Evolutionary conservation across 2,888 invertebrate species (phyloP), one percentile per base, ranked within the genome.

Genomic region (Patella caerulea): DNA sequence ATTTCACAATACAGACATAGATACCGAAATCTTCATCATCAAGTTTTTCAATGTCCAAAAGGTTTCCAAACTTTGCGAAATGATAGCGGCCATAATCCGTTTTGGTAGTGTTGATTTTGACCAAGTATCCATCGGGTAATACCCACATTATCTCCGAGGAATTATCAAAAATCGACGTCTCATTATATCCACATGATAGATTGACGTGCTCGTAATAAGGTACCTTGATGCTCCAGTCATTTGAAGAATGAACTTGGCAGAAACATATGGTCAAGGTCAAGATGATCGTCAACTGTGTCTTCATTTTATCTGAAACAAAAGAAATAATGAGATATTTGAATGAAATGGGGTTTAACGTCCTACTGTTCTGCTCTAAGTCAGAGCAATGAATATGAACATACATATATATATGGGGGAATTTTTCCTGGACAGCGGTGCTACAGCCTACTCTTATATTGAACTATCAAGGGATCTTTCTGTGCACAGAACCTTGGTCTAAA

Each of bases 11-110:
- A 5, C 73, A 65, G 53, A 72, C 34, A 34, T 72, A 53, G n/a
- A 72, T 11, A 5, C 76, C 76, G 3, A 54, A 65, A 9, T 24
- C 65, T 12, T 65, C 65, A 24, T 19, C 65, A 24, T 65, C 65
- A 65, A 65, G 11, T 24, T 65, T 14, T 65, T 11, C 24, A 12
- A 65, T 65, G 11, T 72, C 72, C 76, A 76, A n/a, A 65, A 17
- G 72, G 69, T 24, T 53, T 15, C 73, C 45, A 24, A n/a, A 65
- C 11, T 65, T 19, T 19, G 19, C 2, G 12, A 65, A 65, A 24
- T 65, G 65, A 24, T 65, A 65, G 17, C 14, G 15, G 3, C 24
- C 5, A n/a, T 53, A 15, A 53, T n/a, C 15, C 29, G 17, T 15
- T 29, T 34, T 14, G 19, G 24, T 56, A 7, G 11, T 15, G 34